Evolutionary conservation across 2,797 vertebrate genomes (phyloP).

Genomic region (Zalophus californianus): DNA sequence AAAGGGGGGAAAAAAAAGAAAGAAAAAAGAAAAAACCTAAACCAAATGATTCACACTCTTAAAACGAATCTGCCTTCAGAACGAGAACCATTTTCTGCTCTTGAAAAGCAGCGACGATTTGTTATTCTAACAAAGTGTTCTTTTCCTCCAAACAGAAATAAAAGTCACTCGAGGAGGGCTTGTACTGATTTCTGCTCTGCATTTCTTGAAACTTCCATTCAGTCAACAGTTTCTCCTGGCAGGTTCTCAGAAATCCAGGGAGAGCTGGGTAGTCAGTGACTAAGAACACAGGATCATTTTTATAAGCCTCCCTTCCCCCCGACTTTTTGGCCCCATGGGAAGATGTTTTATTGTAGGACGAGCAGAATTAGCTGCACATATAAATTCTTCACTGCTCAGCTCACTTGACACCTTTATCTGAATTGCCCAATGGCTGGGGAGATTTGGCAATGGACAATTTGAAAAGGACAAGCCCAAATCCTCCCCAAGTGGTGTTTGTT

Average conservation of each 20-base stretch:
- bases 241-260: constrained; percentile 54
- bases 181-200: constrained; percentile 68
- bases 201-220: constrained; percentile 74
- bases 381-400: constrained; percentile 69
- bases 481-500: background rate
- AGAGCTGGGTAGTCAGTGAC: background rate
- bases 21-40: constrained; percentile 61
- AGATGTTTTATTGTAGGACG: constrained; percentile 61
- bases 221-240: constrained; percentile 71
- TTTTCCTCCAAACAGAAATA: constrained; percentile 76
- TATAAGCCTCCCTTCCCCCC: background rate
- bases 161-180: constrained; percentile 49
- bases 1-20: background rate
- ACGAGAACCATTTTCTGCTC: constrained; percentile 69
- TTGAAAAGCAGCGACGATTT: constrained; percentile 60
- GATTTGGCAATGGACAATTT: constrained; percentile 31
- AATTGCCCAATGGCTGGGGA: constrained; percentile 53
- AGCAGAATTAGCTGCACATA: constrained; percentile 64
- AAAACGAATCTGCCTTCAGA: constrained; percentile 77
- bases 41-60: constrained; percentile 82
- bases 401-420: constrained; percentile 69
- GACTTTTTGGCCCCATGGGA: constrained; percentile 16
- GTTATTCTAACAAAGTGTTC: constrained; percentile 76
- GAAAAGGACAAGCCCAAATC: constrained; percentile 52
- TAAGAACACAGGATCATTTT: constrained; percentile 67